phyloP scores from a whole-genome alignment of 2,113 vertebrate species.

The Centropus bengalensis region DNA sequence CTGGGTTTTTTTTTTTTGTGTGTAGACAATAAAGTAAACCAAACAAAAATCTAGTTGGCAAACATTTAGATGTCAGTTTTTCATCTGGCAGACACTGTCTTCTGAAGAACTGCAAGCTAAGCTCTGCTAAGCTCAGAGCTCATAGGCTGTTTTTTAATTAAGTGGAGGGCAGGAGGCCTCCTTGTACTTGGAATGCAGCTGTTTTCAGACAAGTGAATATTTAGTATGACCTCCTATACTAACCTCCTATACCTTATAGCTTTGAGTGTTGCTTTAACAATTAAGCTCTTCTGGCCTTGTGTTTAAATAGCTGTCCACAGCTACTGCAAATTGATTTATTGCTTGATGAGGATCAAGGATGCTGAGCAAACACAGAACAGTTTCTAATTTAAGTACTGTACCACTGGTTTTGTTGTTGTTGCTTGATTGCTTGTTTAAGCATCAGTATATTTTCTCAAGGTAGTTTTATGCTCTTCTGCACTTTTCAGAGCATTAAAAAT shows the following conservation, averaged over 20 bases:
- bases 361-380: slow-evolving; percentile 65
- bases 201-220: slow-evolving; percentile 52
- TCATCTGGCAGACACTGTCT: slow-evolving; percentile 17
- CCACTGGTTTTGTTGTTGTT: slow-evolving; percentile 28
- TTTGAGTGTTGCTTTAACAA: slow-evolving; percentile 61
- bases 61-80: slow-evolving; percentile 11
- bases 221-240: slow-evolving; percentile 53
- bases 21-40: slow-evolving; percentile 16
- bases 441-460: background rate
- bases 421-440: slow-evolving; percentile 30
- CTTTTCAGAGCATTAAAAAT: background rate
- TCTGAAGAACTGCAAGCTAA: slow-evolving; percentile 52
- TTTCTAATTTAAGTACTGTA: slow-evolving; percentile 59
- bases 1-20: background rate
- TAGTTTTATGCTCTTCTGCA: background rate
- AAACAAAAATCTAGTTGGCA: slow-evolving; percentile 38
- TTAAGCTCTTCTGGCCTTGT: slow-evolving; percentile 49
- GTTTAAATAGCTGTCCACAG: slow-evolving; percentile 69
- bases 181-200: slow-evolving; percentile 46
- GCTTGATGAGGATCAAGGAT: slow-evolving; percentile 44
- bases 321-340: slow-evolving; percentile 72
- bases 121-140: slow-evolving; percentile 44
- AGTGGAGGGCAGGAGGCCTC: slow-evolving; percentile 31
- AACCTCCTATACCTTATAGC: slow-evolving; percentile 37
- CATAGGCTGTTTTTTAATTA: slow-evolving; percentile 52